Evolutionary conservation across 2,113 vertebrate species (phyloP).

Genomic region (Vidua chalybeata): DNA sequence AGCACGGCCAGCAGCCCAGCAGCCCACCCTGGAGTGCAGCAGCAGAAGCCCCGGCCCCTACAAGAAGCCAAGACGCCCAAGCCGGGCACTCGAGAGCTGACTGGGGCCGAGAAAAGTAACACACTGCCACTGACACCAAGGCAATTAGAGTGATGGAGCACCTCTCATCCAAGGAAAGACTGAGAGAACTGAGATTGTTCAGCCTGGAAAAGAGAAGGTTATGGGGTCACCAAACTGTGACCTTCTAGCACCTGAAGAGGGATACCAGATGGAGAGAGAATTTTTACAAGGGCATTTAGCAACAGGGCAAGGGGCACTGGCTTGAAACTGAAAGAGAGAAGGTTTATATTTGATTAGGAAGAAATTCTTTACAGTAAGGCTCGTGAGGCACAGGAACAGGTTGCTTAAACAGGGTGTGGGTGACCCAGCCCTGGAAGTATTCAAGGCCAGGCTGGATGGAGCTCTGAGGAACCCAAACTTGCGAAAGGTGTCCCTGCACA

Average conservation of each 20-base stretch:
- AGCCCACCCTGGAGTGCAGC: no score
- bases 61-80: no score
- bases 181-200: not conserved
- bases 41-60: no score
- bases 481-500: no score
- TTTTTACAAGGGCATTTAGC: not conserved
- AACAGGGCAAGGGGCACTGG: no score
- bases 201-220: not conserved
- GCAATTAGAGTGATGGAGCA: not conserved
- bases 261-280: not conserved
- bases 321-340: not conserved
- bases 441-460: not conserved
- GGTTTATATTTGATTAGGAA: not conserved
- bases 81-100: no score
- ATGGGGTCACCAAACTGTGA: not conserved
- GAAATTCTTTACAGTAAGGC: not conserved
- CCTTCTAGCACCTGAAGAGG: not conserved
- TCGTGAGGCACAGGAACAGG: not conserved
- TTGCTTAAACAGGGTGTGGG: not conserved
- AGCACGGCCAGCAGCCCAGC: no score
- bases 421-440: not conserved
- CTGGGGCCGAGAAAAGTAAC: no score
- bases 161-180: fast-evolving
- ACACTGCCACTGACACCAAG: not conserved
- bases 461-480: not conserved